A percentile compares a stretch with the other conserved stretches of the same genome.
These are phyloP conservation scores for Phalacrocorax brasilianus DNA, from an alignment of 2,113 vertebrate species.

Conservation along the genomic window DNA sequence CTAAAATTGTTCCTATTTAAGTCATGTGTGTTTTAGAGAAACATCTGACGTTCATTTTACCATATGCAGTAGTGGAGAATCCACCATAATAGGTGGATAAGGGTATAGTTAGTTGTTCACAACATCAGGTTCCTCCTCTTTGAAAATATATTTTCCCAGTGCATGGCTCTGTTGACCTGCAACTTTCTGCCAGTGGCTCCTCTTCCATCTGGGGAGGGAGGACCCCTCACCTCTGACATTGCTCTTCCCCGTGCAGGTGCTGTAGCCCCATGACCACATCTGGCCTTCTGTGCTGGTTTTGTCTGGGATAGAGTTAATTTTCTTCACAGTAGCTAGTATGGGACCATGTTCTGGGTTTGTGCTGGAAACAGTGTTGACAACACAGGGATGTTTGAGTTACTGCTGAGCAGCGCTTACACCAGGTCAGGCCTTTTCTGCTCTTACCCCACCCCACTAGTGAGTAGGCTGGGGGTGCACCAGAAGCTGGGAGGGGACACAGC, in stretches of 20 bases:
- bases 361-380: not conserved
- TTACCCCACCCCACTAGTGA: not conserved
- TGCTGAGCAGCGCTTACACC: not conserved
- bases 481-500: not conserved
- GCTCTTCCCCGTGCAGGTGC: not conserved
- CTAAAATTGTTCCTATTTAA: not conserved
- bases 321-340: not conserved
- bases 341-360: not conserved
- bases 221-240: not conserved
- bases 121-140: not conserved
- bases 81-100: not conserved
- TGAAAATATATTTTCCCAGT: not conserved
- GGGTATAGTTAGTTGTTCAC: not conserved
- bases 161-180: not conserved
- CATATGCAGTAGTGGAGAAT: not conserved
- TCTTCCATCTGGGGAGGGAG: not conserved
- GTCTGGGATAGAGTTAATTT: not conserved
- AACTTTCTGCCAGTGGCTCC: not conserved
- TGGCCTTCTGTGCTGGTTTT: not conserved
- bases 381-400: not conserved
- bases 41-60: not conserved
- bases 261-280: accelerated
- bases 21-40: not conserved
- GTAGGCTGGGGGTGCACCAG: not conserved
- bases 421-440: not conserved